Base-by-base conservation (phyloP, 1,140 invertebrate species). In the Drosophila kikkawai region DNA sequence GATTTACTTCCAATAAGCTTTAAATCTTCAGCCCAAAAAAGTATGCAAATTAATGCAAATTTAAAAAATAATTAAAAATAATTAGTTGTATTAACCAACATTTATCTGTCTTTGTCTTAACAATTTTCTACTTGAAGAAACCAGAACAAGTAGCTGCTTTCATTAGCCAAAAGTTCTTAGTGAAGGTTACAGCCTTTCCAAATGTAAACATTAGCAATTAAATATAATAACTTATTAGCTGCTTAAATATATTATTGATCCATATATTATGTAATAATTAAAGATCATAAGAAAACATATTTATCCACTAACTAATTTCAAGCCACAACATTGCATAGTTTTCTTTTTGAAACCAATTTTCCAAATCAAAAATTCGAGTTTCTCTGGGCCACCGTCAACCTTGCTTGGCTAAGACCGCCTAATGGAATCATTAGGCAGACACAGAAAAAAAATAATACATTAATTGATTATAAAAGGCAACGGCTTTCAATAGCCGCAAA, bases 391-490 rank as follows among this genome's bases (percentile, higher is more conserved):
- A 15, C 4, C 32, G 45, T n/a, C 41, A 78, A 68, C 75, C 75
- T 78, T 78, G 75, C 63, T 12, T 47, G 57, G 55, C 53, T 26
- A 37, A 32, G 39, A 37, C 17, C 73, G 7, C 15, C 45, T 39
- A 77, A 60, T 57, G 60, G 26, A 71, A 48, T 51, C 47, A 64
- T 47, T 51, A 51, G 34, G 15, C 37, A 37, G 51, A 13, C 22
- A 9, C 1, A 47, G 11, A 56, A 75, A 22, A 13, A 22, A 13
- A 44, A 69, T n/a, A n/a, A 61, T 45, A 55, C 71, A 67, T 76
- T 87, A 87, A 87, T 87, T 79, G 66, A 87, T 82, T 78, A 78
- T 83, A 76, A 87, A 75, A 75, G 74, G 73, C 77, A 86, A 75
- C 79, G 82, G 82, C 75, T 65, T 67, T 79, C 65, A 59, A 80